A percentile compares a stretch with the other conserved stretches of the same genome.
phyloP scores from a whole-genome alignment of 2,797 vertebrate species.

The Carduelis carduelis region DNA sequence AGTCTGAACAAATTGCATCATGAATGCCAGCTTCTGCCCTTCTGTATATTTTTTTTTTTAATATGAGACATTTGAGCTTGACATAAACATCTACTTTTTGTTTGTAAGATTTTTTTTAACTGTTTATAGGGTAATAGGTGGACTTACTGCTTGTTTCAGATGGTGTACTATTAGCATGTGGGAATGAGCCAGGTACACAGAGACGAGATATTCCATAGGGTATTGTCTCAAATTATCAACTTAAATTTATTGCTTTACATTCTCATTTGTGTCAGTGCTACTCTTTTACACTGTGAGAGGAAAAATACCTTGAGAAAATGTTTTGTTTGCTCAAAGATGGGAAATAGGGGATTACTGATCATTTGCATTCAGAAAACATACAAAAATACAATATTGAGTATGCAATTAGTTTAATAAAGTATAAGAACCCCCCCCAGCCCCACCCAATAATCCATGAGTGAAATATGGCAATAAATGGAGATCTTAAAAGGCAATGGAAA shows the following conservation, averaged over 20 bases:
- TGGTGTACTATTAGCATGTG: not conserved
- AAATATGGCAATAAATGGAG: not conserved
- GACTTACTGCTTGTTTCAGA: not conserved
- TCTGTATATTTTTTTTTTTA: not conserved
- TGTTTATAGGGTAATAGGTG: not conserved
- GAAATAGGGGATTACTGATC: not conserved
- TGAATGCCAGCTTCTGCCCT: not conserved
- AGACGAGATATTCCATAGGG: not conserved
- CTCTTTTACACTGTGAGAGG: not conserved
- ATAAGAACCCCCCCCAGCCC: rapidly evolving
- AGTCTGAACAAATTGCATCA: not conserved
- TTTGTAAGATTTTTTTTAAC: not conserved
- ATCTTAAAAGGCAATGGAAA: not conserved
- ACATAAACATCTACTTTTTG: not conserved
- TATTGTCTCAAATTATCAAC: not conserved
- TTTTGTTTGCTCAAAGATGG: not conserved
- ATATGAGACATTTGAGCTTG: not conserved
- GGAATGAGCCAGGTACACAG: not conserved
- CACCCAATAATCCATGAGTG: not conserved
- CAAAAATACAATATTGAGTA: not conserved
- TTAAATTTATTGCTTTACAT: not conserved
- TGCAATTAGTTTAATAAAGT: not conserved
- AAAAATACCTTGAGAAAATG: not conserved
- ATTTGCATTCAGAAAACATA: not conserved
- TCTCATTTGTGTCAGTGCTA: not conserved